These are phyloP conservation scores for Biston stratarius DNA, from an alignment of 2,888 invertebrate genomes.

Conservation along the genomic window DNA sequence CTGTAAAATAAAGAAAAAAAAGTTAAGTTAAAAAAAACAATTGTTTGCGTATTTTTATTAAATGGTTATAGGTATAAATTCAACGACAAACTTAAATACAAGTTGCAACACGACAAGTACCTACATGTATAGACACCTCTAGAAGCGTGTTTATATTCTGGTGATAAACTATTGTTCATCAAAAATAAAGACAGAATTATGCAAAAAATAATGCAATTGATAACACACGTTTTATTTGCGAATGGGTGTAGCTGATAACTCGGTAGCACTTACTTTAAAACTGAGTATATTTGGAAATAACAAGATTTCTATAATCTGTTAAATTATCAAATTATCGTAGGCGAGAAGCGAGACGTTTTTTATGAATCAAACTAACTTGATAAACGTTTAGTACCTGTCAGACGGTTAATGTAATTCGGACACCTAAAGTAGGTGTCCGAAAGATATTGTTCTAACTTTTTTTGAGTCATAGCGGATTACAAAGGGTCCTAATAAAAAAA, in stretches of 20 bases:
- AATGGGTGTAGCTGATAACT: conserved; percentile 7
- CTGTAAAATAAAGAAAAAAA: too few relatives aligned
- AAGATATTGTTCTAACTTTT: too few relatives aligned
- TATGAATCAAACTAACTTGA: too few relatives aligned
- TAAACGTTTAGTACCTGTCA: too few relatives aligned
- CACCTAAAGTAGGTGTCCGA: too few relatives aligned
- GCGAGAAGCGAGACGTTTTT: too few relatives aligned
- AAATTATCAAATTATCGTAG: too few relatives aligned
- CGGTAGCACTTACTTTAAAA: neutral
- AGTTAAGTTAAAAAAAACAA: neutral
- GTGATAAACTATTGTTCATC: neutral
- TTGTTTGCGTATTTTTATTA: conserved; percentile 11
- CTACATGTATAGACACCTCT: neutral
- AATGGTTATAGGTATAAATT: conserved; percentile 6
- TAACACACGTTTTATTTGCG: conserved; percentile 3
- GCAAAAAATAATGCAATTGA: conserved; percentile 15
- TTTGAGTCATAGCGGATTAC: neutral
- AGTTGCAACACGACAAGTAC: conserved; percentile 4
- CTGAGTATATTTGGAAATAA: neutral
- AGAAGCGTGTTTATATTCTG: conserved; percentile 5
- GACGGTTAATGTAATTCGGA: too few relatives aligned
- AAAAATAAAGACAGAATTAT: conserved; percentile 3
- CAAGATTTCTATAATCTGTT: neutral
- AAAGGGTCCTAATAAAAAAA: neutral
- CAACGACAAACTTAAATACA: conserved; percentile 16